Percentiles rank a stretch among this genome's conserved stretches.
Evolutionary conservation across 2,797 vertebrate species (phyloP).

Genomic region (Rhincodon typus): DNA sequence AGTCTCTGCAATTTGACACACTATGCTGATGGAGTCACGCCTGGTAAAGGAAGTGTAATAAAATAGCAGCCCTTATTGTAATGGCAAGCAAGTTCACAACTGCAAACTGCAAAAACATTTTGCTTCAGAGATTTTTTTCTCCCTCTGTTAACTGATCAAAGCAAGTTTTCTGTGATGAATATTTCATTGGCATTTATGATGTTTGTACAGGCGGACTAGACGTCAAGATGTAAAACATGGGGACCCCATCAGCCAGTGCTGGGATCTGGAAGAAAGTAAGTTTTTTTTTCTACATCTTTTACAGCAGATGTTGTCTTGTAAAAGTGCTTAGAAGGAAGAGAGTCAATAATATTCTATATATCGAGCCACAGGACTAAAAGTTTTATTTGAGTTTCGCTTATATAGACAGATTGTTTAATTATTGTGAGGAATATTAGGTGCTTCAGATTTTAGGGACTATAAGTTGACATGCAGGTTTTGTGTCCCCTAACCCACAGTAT

Average conservation of each 20-base stretch:
- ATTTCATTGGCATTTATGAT: slow-evolving; percentile 41
- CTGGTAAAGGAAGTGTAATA: neutral
- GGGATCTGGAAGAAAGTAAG: slow-evolving; percentile 88
- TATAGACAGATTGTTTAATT: neutral
- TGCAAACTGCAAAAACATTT: slow-evolving; percentile 21
- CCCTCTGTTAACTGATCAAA: neutral
- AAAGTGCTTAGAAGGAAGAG: no score
- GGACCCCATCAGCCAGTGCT: slow-evolving; percentile 87
- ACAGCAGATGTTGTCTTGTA: neutral
- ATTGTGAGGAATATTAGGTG: neutral
- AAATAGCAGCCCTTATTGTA: neutral
- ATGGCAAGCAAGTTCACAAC: neutral
- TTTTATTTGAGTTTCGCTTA: neutral
- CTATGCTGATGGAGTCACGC: neutral
- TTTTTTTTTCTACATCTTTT: slow-evolving; percentile 41
- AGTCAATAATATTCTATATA: neutral
- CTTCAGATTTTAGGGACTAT: neutral
- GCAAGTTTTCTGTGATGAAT: neutral
- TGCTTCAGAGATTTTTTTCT: neutral
- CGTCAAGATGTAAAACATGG: slow-evolving; percentile 95
- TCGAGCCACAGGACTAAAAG: no score
- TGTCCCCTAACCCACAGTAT: neutral
- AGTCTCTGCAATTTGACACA: neutral
- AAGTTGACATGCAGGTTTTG: no score
- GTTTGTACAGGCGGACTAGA: slow-evolving; percentile 74